phyloP scores from a whole-genome alignment of 1,140 invertebrate genomes.

The Arion vulgaris region DNA sequence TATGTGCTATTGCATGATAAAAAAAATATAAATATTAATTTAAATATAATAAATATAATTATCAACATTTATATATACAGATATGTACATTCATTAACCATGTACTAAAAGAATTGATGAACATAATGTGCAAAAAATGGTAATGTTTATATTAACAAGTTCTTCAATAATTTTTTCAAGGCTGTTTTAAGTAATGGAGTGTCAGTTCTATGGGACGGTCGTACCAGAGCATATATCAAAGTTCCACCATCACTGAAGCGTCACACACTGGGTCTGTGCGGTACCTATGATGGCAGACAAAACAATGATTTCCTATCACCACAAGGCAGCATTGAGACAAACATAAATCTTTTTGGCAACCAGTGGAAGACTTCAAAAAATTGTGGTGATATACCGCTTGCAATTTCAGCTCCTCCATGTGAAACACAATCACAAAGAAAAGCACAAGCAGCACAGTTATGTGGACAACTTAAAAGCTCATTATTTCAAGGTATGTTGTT shows the following conservation, averaged over 20 bases:
- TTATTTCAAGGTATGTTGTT: conserved; percentile 65
- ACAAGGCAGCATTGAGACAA: conserved; percentile 84
- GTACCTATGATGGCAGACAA: conserved; percentile 88
- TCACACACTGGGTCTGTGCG: conserved; percentile 83
- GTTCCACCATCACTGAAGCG: conserved; percentile 82
- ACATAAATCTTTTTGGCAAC: conserved; percentile 84
- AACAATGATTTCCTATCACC: conserved; percentile 91
- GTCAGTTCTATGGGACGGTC: conserved; percentile 81
- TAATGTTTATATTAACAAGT: too few species aligned
- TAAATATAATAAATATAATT: too few species aligned
- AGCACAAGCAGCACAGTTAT: conserved; percentile 56
- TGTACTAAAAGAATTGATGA: too few species aligned
- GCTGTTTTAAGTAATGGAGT: conserved; percentile 84
- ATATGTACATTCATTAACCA: too few species aligned
- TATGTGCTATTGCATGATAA: too few species aligned
- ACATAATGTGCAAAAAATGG: neutral
- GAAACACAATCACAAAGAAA: conserved; percentile 55
- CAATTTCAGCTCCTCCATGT: conserved; percentile 50
- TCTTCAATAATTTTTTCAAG: conserved; percentile 57
- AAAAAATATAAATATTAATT: too few species aligned
- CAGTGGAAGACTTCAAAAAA: conserved; percentile 85
- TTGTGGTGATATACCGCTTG: conserved; percentile 77
- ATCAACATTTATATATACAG: too few species aligned
- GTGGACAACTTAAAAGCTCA: conserved; percentile 54
- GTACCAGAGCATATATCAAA: conserved; percentile 84